These are phyloP conservation scores for Elmis aenea DNA, from an alignment of 2,888 invertebrate species.

Conservation along the genomic window DNA sequence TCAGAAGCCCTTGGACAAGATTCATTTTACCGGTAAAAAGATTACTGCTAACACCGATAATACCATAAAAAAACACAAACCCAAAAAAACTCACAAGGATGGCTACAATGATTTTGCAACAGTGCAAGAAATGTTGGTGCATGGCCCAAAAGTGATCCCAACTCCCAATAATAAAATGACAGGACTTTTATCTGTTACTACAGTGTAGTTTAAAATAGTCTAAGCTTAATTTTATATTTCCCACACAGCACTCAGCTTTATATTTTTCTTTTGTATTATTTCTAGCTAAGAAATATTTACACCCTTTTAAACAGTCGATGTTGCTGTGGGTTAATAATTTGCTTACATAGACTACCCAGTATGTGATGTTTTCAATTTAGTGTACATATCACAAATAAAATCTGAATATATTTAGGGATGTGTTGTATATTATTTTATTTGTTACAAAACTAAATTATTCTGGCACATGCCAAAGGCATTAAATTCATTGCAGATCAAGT, in stretches of 20 bases:
- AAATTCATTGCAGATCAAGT: too few relatives aligned
- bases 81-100: slow-evolving; percentile 45
- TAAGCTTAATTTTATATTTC: slow-evolving; percentile 12
- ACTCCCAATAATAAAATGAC: slow-evolving; percentile 51
- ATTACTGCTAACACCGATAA: slow-evolving; percentile 43
- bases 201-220: slow-evolving; percentile 44
- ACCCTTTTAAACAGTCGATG: slow-evolving; percentile 13
- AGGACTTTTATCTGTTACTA: slow-evolving; percentile 54
- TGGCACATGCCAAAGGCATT: too few relatives aligned
- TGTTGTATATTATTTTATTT: too few relatives aligned
- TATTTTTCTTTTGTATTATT: too few relatives aligned
- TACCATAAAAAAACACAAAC: slow-evolving; percentile 47
- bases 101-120: slow-evolving; percentile 51
- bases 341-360: slow-evolving; percentile 32
- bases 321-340: slow-evolving; percentile 19
- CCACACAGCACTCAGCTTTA: slow-evolving; percentile 18
- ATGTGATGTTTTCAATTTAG: slow-evolving; percentile 39
- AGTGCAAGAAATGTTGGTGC: slow-evolving; percentile 56
- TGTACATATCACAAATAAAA: slow-evolving; percentile 36
- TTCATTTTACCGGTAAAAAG: slow-evolving; percentile 40
- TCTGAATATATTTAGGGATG: slow-evolving; percentile 17
- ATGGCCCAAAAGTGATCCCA: slow-evolving; percentile 42
- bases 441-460: too few relatives aligned
- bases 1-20: slow-evolving; percentile 28
- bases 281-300: too few relatives aligned